Evolutionary conservation across 2,113 vertebrate genomes (phyloP).

Genomic region (Hepsetus odoe): DNA sequence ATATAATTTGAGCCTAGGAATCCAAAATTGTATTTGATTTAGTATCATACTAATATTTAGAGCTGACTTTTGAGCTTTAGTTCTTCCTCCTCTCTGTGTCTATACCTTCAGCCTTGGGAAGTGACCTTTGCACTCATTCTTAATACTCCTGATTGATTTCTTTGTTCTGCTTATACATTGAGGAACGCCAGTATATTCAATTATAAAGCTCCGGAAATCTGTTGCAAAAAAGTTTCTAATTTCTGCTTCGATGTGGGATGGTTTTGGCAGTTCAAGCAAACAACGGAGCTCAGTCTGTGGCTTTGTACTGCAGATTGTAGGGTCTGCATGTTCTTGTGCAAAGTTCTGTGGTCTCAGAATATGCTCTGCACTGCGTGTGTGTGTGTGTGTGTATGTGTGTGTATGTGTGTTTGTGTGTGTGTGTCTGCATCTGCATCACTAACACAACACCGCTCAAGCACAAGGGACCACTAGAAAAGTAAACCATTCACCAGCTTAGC

Average conservation of each 20-base stretch:
- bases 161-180: background rate
- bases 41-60: no score
- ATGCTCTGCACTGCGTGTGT: background rate
- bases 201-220: background rate
- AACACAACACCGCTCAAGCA: background rate
- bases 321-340: background rate
- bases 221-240: slow-evolving; percentile 1
- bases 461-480: background rate
- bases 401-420: background rate
- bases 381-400: background rate
- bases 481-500: background rate
- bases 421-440: background rate
- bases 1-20: no score
- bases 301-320: background rate
- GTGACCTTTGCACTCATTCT: background rate
- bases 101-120: background rate
- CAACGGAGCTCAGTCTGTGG: background rate
- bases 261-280: background rate
- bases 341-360: background rate
- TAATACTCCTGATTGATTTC: no score
- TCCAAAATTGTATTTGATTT: no score
- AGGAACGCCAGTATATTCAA: slow-evolving; percentile 1
- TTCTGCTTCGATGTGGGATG: background rate
- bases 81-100: background rate
- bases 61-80: background rate